These are phyloP conservation scores for Nezara viridula DNA, from an alignment of 2,888 invertebrate species.

Conservation along the genomic window DNA sequence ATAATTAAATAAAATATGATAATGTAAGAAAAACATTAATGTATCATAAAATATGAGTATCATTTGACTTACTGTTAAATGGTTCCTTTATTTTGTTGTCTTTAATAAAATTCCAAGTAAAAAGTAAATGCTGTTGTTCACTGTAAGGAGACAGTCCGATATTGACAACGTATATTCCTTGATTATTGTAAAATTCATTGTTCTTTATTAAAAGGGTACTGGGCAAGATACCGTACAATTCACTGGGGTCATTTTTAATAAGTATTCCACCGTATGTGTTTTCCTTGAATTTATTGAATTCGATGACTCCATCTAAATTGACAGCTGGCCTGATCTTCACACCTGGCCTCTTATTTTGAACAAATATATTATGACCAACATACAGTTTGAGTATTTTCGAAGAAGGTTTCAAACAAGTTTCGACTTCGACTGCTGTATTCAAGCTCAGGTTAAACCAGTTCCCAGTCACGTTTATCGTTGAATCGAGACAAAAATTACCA, in stretches of 20 bases:
- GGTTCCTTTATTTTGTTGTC: slow-evolving; percentile 90
- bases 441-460: slow-evolving; percentile 87
- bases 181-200: slow-evolving; percentile 92
- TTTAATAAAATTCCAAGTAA: slow-evolving; percentile 89
- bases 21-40: background rate
- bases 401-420: slow-evolving; percentile 83
- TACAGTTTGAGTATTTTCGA: slow-evolving; percentile 76
- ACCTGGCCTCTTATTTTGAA: slow-evolving; percentile 79
- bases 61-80: slow-evolving; percentile 73
- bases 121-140: slow-evolving; percentile 81
- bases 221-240: slow-evolving; percentile 71
- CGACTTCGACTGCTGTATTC: slow-evolving; percentile 84
- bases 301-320: slow-evolving; percentile 83
- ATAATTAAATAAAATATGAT: background rate
- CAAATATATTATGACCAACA: slow-evolving; percentile 84
- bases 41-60: background rate
- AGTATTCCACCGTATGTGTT: slow-evolving; percentile 87
- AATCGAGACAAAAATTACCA: slow-evolving; percentile 91
- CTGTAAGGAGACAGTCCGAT: slow-evolving; percentile 91
- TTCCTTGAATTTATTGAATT: slow-evolving; percentile 89
- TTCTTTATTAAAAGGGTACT: slow-evolving; percentile 82
- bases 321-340: slow-evolving; percentile 86
- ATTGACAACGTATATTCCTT: slow-evolving; percentile 89
- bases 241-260: slow-evolving; percentile 80
- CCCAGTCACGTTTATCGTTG: slow-evolving; percentile 89